These are phyloP conservation scores for Electrophaes corylata DNA, from an alignment of 2,888 invertebrate genomes.

Conservation along the genomic window DNA sequence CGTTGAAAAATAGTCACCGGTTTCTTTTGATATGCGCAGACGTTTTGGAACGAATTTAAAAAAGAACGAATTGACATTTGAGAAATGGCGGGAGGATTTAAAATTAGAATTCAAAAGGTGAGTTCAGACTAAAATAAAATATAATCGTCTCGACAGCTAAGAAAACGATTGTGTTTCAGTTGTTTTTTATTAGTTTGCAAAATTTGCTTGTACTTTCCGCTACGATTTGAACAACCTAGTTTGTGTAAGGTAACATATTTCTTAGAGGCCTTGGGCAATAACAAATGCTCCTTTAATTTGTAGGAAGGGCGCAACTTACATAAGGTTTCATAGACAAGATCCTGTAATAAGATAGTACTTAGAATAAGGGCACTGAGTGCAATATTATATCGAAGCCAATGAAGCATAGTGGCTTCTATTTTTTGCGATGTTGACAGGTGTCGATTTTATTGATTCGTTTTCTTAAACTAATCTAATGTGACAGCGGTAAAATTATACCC, in stretches of 20 bases:
- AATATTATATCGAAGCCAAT: constrained; percentile 44
- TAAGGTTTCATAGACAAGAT: constrained; percentile 40
- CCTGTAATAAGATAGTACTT: constrained; percentile 34
- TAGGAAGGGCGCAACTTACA: background rate
- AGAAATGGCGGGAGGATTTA: constrained; percentile 30
- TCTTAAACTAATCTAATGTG: no score
- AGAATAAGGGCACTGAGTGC: constrained; percentile 25
- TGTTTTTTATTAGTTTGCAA: constrained; percentile 11
- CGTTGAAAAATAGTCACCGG: constrained; percentile 31
- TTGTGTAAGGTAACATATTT: no score
- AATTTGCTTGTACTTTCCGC: no score
- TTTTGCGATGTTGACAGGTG: constrained; percentile 2
- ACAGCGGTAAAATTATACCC: no score
- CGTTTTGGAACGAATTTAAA: constrained; percentile 49
- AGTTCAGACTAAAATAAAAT: constrained; percentile 36
- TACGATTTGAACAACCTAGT: no score
- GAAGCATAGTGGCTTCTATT: constrained; percentile 22
- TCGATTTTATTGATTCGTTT: no score
- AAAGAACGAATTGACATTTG: constrained; percentile 40
- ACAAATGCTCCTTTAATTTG: background rate
- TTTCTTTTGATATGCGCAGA: constrained; percentile 48
- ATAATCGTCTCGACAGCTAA: constrained; percentile 33
- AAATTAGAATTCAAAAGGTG: constrained; percentile 40
- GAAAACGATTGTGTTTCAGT: constrained; percentile 22
- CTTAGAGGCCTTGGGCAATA: no score